These are phyloP conservation scores for Cryptocephalus primarius DNA, from an alignment of 2,888 invertebrate species.

Conservation along the genomic window DNA sequence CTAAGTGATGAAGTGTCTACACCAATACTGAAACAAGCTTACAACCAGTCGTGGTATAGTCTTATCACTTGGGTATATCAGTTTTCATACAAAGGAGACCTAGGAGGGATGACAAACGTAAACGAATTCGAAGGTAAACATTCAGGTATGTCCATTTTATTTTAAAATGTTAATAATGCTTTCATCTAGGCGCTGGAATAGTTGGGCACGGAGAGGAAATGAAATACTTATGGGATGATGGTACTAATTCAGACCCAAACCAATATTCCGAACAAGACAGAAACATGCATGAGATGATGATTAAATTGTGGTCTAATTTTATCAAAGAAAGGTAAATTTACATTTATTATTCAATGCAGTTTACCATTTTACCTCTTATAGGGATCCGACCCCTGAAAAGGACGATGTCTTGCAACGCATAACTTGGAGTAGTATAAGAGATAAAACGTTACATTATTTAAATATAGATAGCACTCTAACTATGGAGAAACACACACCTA, in stretches of 20 bases:
- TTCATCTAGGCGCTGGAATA: not conserved
- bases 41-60: not conserved
- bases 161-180: not conserved
- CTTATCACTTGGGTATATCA: constrained; percentile 5
- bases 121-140: not conserved
- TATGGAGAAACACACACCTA: too few species aligned
- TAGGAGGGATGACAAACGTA: constrained; percentile 1
- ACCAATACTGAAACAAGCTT: not conserved
- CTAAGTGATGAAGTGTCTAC: not conserved
- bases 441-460: too few species aligned
- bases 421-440: too few species aligned
- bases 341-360: not conserved
- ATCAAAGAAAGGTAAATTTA: constrained; percentile 9
- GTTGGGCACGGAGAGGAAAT: constrained; percentile 10
- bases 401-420: too few species aligned
- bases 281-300: constrained; percentile 4
- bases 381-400: too few species aligned
- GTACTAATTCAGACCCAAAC: constrained; percentile 1
- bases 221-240: constrained; percentile 8
- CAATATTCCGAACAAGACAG: constrained; percentile 5
- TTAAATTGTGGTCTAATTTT: constrained; percentile 11
- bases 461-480: too few species aligned
- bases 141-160: not conserved
- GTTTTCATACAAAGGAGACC: constrained; percentile 7
- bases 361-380: too few species aligned